Base-by-base conservation (phyloP, 1,140 invertebrate genomes). In the Macrotrachela quadricornifera region DNA sequence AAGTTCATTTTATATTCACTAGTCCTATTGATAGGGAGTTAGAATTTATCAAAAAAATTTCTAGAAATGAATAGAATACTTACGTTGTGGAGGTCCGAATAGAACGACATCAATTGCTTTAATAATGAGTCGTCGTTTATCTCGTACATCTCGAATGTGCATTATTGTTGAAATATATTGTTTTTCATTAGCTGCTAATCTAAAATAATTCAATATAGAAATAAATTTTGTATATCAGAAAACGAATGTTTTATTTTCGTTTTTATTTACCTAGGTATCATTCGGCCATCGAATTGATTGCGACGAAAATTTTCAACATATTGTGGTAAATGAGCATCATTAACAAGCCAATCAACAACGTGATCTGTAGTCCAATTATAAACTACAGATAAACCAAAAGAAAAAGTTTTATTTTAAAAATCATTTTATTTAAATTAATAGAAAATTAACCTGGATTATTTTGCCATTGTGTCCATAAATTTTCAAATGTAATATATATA, bases 351-450 rank as follows among this genome's bases (percentile, higher is more conserved):
- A 62, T 90, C 83, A 12, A 84, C 77, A 13, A 87, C 90, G 69
- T 94, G 83, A 61, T 92, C 85, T 50, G 84, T 80, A 30, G 90
- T 94, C 90, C 90, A 95, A 71, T 94, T 92, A 67, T 91, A 85
- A 17, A 94, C 83, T 71, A 60, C 47, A 57, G 56, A 49, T 8
- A 30, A 30, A 30, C 8, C 2, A 30, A 30, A 30, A 2, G 21
- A 30, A 8, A 30, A 30, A 30, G n/a, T n/a, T n/a, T n/a, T n/a
- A n/a, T n/a, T n/a, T n/a, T n/a, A n/a, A n/a, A n/a, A n/a, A n/a
- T n/a, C n/a, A n/a, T n/a, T n/a, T 30, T 30, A 30, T 30, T 8
- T 30, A 30, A 8, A 30, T 30, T 30, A 30, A 30, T 8, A 4
- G 21, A 30, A 30, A 30, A 30, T 30, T 4, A 30, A 30, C 21